These are phyloP conservation scores for Thaumatotibia leucotreta DNA, from an alignment of 1,140 invertebrate genomes.

Conservation along the genomic window DNA sequence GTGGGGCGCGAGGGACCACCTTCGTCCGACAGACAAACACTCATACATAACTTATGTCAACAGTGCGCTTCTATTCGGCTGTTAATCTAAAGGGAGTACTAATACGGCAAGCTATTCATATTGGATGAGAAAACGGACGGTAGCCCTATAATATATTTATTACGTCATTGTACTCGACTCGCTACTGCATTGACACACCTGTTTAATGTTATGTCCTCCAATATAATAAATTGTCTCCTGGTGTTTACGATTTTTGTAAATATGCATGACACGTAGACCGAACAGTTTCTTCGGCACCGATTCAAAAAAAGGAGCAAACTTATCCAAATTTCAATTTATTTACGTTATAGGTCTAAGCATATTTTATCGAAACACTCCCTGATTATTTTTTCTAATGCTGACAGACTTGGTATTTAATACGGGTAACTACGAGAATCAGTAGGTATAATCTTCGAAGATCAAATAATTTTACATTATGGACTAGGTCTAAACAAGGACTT, in stretches of 20 bases:
- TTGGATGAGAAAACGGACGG: conserved; percentile 25
- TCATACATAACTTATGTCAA: conserved; percentile 62
- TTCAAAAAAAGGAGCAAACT: no score
- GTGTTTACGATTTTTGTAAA: neutral
- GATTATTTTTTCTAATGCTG: no score
- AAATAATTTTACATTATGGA: no score
- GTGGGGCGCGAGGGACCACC: conserved; percentile 33
- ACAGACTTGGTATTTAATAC: no score
- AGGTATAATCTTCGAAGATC: no score
- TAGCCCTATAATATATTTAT: conserved; percentile 26
- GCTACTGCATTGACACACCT: conserved; percentile 21
- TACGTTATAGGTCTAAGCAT: no score
- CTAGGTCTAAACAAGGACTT: neutral
- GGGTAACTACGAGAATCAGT: no score
- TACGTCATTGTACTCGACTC: conserved; percentile 23
- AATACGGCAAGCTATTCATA: conserved; percentile 28
- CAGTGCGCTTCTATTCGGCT: conserved; percentile 36
- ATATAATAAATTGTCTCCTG: neutral
- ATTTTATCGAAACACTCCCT: no score
- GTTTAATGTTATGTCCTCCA: neutral
- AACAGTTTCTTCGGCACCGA: no score
- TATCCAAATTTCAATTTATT: no score
- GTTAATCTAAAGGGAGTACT: conserved; percentile 44
- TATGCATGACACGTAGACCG: no score
- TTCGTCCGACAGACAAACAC: conserved; percentile 37